Evolutionary conservation across 2,797 vertebrate genomes (phyloP).

Genomic region (Sebastes paucispinis): DNA sequence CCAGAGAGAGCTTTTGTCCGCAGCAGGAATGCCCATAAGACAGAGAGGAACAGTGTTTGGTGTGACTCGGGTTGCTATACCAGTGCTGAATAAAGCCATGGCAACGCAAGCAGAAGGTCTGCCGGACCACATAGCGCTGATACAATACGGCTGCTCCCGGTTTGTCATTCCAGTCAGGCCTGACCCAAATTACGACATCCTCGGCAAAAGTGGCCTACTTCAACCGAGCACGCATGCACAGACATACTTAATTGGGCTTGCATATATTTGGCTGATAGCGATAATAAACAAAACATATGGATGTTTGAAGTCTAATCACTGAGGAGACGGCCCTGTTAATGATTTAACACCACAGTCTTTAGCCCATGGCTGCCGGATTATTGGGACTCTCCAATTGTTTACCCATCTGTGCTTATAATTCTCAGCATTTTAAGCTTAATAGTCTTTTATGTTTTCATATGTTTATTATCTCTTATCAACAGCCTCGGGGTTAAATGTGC

Average conservation of each 20-base stretch:
- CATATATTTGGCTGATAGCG: conserved; percentile 54
- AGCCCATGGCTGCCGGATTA: conserved; percentile 65
- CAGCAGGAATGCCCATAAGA: conserved; percentile 74
- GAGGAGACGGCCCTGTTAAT: conserved; percentile 56
- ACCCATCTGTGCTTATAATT: conserved; percentile 57
- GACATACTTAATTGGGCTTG: conserved; percentile 42
- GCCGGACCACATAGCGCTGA: conserved; percentile 66
- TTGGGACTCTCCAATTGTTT: conserved; percentile 59
- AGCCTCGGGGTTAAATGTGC: conserved; percentile 56
- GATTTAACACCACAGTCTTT: conserved; percentile 58
- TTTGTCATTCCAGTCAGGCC: conserved; percentile 86
- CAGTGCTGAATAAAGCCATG: conserved; percentile 79
- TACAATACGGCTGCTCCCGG: conserved; percentile 64
- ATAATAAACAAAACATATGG: conserved; percentile 66
- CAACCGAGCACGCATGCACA: conserved; percentile 47
- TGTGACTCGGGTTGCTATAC: conserved; percentile 76
- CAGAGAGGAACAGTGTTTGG: conserved; percentile 74
- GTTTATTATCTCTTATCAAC: conserved; percentile 69
- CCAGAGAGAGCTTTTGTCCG: conserved; percentile 71
- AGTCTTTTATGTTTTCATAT: conserved; percentile 61
- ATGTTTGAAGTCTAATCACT: conserved; percentile 75
- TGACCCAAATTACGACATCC: conserved; percentile 83
- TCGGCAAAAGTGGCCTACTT: conserved; percentile 69
- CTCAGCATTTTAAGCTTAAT: conserved; percentile 61
- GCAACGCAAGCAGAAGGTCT: conserved; percentile 80